phyloP scores from a whole-genome alignment of 2,113 vertebrate species.

The Cavia porcellus region DNA sequence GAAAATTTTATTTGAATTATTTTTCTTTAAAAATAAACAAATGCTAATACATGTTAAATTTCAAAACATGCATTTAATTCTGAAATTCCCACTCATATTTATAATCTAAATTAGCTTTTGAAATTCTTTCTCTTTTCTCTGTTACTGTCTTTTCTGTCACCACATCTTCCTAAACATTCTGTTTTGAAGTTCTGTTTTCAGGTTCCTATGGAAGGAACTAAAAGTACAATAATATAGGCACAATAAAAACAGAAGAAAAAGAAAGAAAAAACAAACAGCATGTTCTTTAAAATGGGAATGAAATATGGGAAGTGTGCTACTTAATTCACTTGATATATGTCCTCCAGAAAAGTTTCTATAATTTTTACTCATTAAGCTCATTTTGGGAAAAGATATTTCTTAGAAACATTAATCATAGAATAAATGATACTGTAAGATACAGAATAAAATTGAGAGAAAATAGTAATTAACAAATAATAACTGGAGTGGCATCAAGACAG shows the following conservation, averaged over 20 bases:
- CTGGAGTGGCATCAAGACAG: background rate
- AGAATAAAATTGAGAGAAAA: constrained; percentile 15
- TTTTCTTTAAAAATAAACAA: constrained; percentile 5
- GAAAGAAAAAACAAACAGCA: background rate
- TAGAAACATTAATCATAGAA: background rate
- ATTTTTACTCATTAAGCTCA: background rate
- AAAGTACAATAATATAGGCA: background rate
- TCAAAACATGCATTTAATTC: background rate
- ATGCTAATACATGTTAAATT: background rate
- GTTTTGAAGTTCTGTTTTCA: constrained; percentile 37
- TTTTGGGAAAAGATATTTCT: background rate
- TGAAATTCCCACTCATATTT: constrained; percentile 30
- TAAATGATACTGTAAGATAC: background rate
- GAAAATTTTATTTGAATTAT: constrained; percentile 40
- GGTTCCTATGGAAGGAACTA: background rate
- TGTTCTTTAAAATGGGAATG: background rate
- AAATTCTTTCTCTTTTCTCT: background rate
- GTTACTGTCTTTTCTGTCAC: background rate
- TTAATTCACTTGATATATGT: background rate
- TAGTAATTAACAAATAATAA: background rate
- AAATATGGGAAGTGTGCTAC: background rate
- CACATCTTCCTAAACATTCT: constrained; percentile 47
- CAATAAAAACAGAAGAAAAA: background rate
- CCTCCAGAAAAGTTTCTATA: background rate
- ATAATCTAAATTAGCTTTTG: constrained; percentile 45